A percentile compares a stretch with the other conserved stretches of the same genome.
Conservation (phyloP, 1,140 invertebrate species). For the Leptopilina boulardi region DNA sequence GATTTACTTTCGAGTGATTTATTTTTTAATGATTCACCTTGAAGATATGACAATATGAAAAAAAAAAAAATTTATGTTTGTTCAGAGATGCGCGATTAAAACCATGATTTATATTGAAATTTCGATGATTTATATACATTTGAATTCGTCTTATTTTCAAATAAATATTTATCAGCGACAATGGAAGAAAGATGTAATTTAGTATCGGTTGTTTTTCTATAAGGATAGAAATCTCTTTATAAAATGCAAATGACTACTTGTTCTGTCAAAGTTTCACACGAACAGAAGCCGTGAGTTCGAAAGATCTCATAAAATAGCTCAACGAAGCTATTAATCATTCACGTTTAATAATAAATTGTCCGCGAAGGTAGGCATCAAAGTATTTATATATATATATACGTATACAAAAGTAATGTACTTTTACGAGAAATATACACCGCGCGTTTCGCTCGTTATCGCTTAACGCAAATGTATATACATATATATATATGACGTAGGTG, state of each 20-base stretch:
- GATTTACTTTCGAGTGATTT: too few species aligned
- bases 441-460: constrained; percentile 2
- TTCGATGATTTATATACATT: background rate
- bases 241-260: constrained; percentile 30
- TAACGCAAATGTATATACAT: background rate
- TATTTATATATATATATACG: background rate
- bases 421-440: constrained; percentile 5
- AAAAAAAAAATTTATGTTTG: too few species aligned
- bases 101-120: background rate
- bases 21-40: too few species aligned
- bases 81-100: background rate
- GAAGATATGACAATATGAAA: background rate
- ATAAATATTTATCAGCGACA: constrained; percentile 17
- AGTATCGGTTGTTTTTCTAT: background rate
- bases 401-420: constrained; percentile 21
- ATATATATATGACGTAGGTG: constrained; percentile 15
- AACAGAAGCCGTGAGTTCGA: constrained; percentile 16
- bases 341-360: constrained; percentile 32
- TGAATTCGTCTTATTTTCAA: constrained; percentile 1
- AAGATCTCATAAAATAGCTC: constrained; percentile 28
- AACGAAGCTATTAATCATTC: constrained; percentile 32
- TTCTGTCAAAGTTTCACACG: constrained; percentile 31
- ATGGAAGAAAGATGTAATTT: background rate
- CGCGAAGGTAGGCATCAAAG: constrained; percentile 29
- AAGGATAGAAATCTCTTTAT: constrained; percentile 17